Evolutionary conservation across 1,140 invertebrate genomes (phyloP).

Genomic region (Tetragonula clypearis): DNA sequence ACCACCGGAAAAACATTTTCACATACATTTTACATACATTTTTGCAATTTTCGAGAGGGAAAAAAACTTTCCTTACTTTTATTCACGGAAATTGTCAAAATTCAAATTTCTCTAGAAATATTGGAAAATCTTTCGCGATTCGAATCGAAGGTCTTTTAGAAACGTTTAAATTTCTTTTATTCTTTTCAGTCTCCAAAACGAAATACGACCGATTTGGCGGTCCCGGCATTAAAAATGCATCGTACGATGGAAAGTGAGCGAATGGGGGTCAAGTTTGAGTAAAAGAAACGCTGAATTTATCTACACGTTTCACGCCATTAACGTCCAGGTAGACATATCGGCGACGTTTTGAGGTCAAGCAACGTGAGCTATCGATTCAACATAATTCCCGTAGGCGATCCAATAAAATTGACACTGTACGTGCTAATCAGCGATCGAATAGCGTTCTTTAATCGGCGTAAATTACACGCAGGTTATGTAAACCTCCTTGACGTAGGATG

Average conservation of each 20-base stretch:
- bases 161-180: too few species aligned
- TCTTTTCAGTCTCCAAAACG: neutral
- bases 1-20: too few species aligned
- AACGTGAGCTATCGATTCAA: slow-evolving; percentile 47
- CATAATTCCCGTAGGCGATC: slow-evolving; percentile 26
- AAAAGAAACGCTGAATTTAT: neutral
- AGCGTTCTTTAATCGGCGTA: neutral
- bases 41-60: too few species aligned
- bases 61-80: too few species aligned
- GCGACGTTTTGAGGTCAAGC: slow-evolving; percentile 44
- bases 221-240: neutral
- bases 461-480: neutral
- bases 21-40: too few species aligned
- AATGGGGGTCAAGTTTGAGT: slow-evolving; percentile 29
- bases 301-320: slow-evolving; percentile 16
- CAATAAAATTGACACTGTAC: neutral
- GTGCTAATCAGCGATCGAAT: slow-evolving; percentile 14
- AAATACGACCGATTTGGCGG: neutral
- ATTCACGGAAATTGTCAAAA: too few species aligned
- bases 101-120: too few species aligned
- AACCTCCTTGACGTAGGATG: neutral
- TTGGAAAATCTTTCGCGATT: too few species aligned
- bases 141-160: too few species aligned
- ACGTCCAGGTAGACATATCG: slow-evolving; percentile 1
- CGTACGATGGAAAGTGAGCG: neutral